Evolutionary conservation across 2,113 vertebrate species (phyloP), one percentile per base, ranked within the genome.

Genomic region (Prunella himalayana): DNA sequence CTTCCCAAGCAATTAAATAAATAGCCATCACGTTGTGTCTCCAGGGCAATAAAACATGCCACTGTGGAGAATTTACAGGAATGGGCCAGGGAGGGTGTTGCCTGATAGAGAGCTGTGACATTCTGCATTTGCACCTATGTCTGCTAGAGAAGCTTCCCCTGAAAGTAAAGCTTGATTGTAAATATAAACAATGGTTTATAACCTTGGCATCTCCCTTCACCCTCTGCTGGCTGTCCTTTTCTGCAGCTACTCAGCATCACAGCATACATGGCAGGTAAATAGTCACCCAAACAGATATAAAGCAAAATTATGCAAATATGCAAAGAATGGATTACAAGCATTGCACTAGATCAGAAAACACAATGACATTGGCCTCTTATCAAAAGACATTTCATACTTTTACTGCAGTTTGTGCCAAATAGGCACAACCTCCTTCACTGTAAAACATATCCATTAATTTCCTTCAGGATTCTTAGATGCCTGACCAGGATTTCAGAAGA

Each of bases 1-100:
- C 64, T 98, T 98, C 97, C 95, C 65, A 93, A 95, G 97, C 97
- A 97, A 98, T 98, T 98, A 98, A 98, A 95, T 94, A 97, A 98
- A 97, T 97, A 97, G 94, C 94, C 93, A 90, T 94, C 97, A 88
- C 54, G 87, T 84, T 95, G 82, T 51, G 82, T 97, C 97, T 95
- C 92, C 7, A 14, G 92, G 70, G 97, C 96, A 94, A 94, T 97
- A 97, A 97, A 97, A 70, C 42, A 77, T 96, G 95, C 86, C 96
- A 95, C n/a, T 66, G 90, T 8, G 15, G 85, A 96, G 93, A 95
- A 97, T 97, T 98, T 98, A 97, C 90, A 95, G 94, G 92, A 97
- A 65, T 73, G 72, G 77, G 88, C 45, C 57, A 79, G 93, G 70
- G 91, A 94, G 69, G 54, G 56, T 68, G 86, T 97, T 86, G 82